Base-by-base conservation (phyloP, 2,888 invertebrate species). In the Sussaba pulchella region DNA sequence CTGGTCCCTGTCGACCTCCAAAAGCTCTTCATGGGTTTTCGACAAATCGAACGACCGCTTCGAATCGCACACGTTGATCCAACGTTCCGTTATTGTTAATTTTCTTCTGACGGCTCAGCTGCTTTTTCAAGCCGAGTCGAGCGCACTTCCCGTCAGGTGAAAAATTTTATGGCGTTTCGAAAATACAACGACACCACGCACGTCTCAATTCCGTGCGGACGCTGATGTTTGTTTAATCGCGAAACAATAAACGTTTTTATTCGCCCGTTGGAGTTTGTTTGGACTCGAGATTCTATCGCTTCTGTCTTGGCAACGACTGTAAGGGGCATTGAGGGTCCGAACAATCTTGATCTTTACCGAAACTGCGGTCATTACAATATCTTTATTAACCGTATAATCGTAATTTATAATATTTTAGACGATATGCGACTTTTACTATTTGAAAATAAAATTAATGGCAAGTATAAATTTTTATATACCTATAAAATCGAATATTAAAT, bases 161-260 rank as follows among this genome's bases (percentile, higher is more conserved):
- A 21, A n/a, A 43, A n/a, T 39, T 39, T n/a, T n/a, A n/a, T n/a
- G 41, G 17, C 45, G 26, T 36, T 21, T 39, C 39, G 36, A 14
- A 19, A 36, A 43, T 39, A 21, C 9, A 39, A 50, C 50, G 47
- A 47, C 47, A 50, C 50, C 36, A 47, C 47, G 47, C 10, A 41
- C 36, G 54, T 54, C 54, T 63, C 69, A 43, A 63, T 54, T 14
- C 54, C 45, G 52, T 52, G 36, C 31, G 24, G 31, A 19, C 43
- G 36, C 31, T 54, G 57, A 57, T 50, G 64, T 77, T 77, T 64
- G 64, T 71, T 71, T 64, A 64, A 77, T 71, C 63, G 24, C 31
- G 36, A 63, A 45, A 41, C 54, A 17, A 67, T n/a, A 61, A 54
- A 52, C 67, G 54, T 54, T 52, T 61, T 21, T 39, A 39, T 41